Conservation (phyloP, 1,140 invertebrate species). For the Palaemon carinicauda region DNA sequence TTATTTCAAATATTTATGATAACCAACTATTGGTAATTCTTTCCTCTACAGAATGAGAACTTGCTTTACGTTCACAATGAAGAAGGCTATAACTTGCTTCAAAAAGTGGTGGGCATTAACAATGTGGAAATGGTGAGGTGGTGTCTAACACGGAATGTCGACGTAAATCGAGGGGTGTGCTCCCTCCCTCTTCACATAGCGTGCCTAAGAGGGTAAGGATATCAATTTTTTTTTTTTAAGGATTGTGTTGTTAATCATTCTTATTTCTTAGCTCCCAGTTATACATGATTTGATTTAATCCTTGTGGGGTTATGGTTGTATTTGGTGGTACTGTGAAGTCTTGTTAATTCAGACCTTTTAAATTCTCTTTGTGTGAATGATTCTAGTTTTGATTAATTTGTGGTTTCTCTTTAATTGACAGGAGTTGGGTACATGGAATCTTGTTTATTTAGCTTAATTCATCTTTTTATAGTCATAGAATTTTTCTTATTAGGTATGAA, state of each 20-base stretch:
- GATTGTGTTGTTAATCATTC: no score
- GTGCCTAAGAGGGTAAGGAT: slow-evolving; percentile 72
- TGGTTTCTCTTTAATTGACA: no score
- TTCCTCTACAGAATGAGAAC: slow-evolving; percentile 72
- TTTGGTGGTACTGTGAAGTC: no score
- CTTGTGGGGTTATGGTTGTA: no score
- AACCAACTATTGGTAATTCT: background rate
- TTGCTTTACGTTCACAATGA: slow-evolving; percentile 74
- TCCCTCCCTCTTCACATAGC: slow-evolving; percentile 78
- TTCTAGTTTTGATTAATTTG: no score
- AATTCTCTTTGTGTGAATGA: no score
- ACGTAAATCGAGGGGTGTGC: slow-evolving; percentile 76
- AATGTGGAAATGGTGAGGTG: slow-evolving; percentile 75
- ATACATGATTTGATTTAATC: no score
- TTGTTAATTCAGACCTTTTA: no score
- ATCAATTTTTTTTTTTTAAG: background rate
- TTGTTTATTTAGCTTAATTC: no score
- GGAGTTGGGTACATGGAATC: no score
- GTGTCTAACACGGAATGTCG: slow-evolving; percentile 68
- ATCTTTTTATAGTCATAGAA: background rate
- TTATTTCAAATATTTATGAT: no score
- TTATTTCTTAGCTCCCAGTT: no score
- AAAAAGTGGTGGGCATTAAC: slow-evolving; percentile 77
- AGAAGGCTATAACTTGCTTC: slow-evolving; percentile 77
- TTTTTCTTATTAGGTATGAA: slow-evolving; percentile 63